A percentile compares a stretch with the other conserved stretches of the same genome.
Conservation (phyloP, 2,888 invertebrate genomes). For the Drosophila neonasuta region DNA sequence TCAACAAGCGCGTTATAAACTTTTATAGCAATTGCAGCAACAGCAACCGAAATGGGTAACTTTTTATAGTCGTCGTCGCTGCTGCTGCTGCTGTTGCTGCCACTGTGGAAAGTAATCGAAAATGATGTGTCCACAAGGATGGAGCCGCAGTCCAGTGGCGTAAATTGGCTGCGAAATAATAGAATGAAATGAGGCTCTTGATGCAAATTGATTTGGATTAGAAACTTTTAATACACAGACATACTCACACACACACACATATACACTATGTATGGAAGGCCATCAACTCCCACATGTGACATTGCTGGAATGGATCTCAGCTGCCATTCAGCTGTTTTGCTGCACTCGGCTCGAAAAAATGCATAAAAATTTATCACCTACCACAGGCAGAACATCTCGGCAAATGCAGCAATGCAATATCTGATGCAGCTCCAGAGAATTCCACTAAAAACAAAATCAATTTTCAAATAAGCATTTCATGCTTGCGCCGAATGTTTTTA, state of each 20-base stretch:
- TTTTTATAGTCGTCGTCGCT: conserved; percentile 52
- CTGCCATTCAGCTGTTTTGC: conserved; percentile 40
- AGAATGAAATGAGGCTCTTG: conserved; percentile 81
- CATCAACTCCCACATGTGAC: conserved; percentile 40
- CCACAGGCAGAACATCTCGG: conserved; percentile 16
- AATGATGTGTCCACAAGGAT: conserved; percentile 75
- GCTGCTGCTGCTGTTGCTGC: conserved; percentile 13
- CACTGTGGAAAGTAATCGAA: conserved; percentile 67
- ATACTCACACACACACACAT: conserved; percentile 22
- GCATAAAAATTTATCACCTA: conserved; percentile 65
- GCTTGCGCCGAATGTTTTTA: conserved; percentile 18
- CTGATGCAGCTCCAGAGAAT: conserved; percentile 14
- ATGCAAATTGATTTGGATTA: conserved; percentile 81
- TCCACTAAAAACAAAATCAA: conserved; percentile 46
- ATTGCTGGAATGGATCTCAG: conserved; percentile 37
- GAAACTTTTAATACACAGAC: conserved; percentile 66
- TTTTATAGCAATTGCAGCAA: conserved; percentile 76
- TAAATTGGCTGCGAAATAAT: conserved; percentile 79
- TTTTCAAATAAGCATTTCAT: conserved; percentile 29
- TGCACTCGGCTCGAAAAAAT: conserved; percentile 47
- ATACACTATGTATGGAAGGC: not conserved
- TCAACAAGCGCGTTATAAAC: conserved; percentile 80
- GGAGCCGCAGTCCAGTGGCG: conserved; percentile 56
- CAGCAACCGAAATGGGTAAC: conserved; percentile 42
- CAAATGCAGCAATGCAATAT: conserved; percentile 23